phyloP scores from a whole-genome alignment of 2,888 invertebrate species.

The Campopleginae sp. region DNA sequence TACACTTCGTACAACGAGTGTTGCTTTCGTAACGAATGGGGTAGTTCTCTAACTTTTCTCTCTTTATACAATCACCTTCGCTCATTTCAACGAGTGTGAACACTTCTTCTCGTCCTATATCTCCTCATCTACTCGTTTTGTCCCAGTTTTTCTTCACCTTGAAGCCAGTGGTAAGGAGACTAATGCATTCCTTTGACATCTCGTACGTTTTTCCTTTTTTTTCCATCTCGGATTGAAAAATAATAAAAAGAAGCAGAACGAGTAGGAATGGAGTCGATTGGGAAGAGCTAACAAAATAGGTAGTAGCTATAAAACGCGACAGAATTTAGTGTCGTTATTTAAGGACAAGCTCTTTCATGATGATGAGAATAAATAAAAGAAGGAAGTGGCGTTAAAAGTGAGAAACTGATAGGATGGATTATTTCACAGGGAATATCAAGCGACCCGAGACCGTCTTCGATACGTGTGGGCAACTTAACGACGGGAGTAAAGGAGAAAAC shows the following conservation, averaged over 20 bases:
- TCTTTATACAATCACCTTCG: constrained; percentile 74
- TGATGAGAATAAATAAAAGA: not conserved
- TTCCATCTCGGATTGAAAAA: not conserved
- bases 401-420: constrained; percentile 10
- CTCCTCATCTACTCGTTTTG: constrained; percentile 13
- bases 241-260: not conserved
- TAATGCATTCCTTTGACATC: constrained; percentile 2
- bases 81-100: constrained; percentile 78
- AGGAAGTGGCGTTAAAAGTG: not conserved
- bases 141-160: not conserved
- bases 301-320: not conserved
- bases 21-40: constrained; percentile 58
- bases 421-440: constrained; percentile 22
- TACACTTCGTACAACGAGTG: constrained; percentile 40
- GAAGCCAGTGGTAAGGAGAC: not conserved
- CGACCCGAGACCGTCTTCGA: constrained; percentile 36
- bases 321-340: not conserved
- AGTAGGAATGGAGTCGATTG: not conserved
- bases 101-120: constrained; percentile 67
- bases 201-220: not conserved
- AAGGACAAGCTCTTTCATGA: not conserved
- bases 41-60: constrained; percentile 34
- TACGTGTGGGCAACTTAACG: constrained; percentile 48
- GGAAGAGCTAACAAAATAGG: not conserved
- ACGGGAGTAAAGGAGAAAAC: constrained; percentile 61